Conservation (phyloP, 2,888 invertebrate species). For the Julus scanicus region DNA sequence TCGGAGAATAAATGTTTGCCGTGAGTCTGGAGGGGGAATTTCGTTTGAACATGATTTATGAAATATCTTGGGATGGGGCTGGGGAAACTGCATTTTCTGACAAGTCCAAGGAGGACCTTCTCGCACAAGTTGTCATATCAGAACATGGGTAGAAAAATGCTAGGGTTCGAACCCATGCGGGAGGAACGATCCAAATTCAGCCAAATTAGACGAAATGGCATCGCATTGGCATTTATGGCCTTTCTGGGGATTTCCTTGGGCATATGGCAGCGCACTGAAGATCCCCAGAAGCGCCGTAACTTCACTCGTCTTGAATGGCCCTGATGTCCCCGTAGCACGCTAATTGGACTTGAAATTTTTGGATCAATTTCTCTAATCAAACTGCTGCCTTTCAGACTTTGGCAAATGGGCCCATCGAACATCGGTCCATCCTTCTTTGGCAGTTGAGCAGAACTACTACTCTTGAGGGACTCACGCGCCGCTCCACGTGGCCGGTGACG, state of each 20-base stretch:
- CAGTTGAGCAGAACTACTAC: neutral
- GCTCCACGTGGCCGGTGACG: slow-evolving; percentile 24
- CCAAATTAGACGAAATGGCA: slow-evolving; percentile 1
- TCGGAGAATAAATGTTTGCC: neutral
- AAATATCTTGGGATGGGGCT: neutral
- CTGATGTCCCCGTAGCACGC: neutral
- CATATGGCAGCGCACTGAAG: neutral
- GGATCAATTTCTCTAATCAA: slow-evolving; percentile 38
- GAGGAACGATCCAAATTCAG: neutral
- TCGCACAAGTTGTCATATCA: neutral
- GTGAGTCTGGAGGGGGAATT: slow-evolving; percentile 8
- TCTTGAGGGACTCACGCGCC: neutral
- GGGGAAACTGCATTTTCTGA: neutral
- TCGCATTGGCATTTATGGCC: slow-evolving; percentile 13
- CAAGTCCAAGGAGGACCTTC: neutral
- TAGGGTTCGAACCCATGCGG: neutral
- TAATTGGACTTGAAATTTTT: slow-evolving; percentile 18
- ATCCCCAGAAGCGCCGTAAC: neutral
- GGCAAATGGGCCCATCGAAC: neutral
- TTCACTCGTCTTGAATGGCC: too few species aligned
- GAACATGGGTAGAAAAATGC: neutral
- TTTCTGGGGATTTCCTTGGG: slow-evolving; percentile 21
- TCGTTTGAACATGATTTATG: slow-evolving; percentile 9
- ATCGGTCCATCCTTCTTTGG: neutral
- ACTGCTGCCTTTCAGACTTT: neutral